Percentiles rank a stretch among this genome's conserved stretches.
These are phyloP conservation scores for Xiphophorus birchmanni DNA, from an alignment of 2,797 vertebrate genomes.

Conservation along the genomic window DNA sequence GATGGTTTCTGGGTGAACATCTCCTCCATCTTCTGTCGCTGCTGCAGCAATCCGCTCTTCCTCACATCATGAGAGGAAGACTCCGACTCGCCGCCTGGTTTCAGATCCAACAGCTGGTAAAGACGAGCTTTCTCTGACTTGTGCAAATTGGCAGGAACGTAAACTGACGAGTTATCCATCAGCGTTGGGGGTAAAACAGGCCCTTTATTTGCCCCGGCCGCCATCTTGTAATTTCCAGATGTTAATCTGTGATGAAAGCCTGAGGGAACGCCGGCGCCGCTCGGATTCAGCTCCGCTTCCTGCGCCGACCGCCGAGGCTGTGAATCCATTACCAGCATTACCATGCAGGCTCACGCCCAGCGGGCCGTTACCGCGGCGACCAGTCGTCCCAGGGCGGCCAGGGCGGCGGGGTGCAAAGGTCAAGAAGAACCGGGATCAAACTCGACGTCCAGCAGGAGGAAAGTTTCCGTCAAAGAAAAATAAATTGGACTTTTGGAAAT, in stretches of 20 bases:
- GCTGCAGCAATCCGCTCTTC: neutral
- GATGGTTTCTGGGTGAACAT: neutral
- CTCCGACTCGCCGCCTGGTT: neutral
- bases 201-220: constrained; percentile 42
- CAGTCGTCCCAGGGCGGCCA: constrained; percentile 14
- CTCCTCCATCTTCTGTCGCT: constrained; percentile 2
- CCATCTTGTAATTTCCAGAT: constrained; percentile 59
- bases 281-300: constrained; percentile 60
- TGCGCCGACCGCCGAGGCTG: constrained; percentile 49
- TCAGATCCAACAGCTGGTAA: neutral
- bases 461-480: too few relatives aligned
- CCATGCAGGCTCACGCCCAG: constrained; percentile 67
- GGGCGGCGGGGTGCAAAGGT: constrained; percentile 37
- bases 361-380: constrained; percentile 18
- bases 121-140: neutral
- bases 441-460: constrained; percentile 38
- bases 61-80: neutral
- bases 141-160: constrained; percentile 19
- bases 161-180: constrained; percentile 40
- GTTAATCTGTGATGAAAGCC: constrained; percentile 64
- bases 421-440: constrained; percentile 52
- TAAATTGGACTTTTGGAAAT: too few relatives aligned
- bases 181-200: constrained; percentile 8
- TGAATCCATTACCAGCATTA: constrained; percentile 74
- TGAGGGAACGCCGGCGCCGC: constrained; percentile 45